These are phyloP conservation scores for Scaptomyza montana DNA, from an alignment of 1,140 invertebrate genomes.

Conservation along the genomic window DNA sequence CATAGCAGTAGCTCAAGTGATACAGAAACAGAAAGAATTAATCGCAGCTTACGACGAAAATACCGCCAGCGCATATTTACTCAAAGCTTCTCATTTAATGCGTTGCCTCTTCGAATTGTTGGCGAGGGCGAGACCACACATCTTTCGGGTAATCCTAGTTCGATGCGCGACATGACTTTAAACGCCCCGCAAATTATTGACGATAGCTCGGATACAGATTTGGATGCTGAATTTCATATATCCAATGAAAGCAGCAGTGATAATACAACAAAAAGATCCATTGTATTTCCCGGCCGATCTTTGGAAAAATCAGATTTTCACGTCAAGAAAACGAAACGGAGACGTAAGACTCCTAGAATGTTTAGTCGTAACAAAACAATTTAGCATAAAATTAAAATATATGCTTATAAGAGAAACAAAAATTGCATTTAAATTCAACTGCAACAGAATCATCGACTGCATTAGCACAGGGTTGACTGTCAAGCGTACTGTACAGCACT, in stretches of 20 bases:
- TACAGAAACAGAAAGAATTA: conserved; percentile 36
- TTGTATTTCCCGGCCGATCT: conserved; percentile 38
- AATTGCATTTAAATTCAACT: conserved; percentile 56
- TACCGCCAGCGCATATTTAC: conserved; percentile 12
- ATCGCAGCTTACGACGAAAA: conserved; percentile 47
- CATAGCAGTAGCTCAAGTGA: conserved; percentile 39
- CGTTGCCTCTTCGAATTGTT: conserved; percentile 49
- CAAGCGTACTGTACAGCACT: conserved; percentile 45
- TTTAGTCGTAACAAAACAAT: conserved; percentile 25
- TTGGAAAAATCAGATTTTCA: conserved; percentile 40
- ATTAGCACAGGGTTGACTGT: conserved; percentile 22
- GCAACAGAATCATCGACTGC: conserved; percentile 20
- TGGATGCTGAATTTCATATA: conserved; percentile 60
- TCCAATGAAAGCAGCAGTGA: conserved; percentile 67
- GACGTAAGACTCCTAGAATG: conserved; percentile 31
- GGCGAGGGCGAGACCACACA: conserved; percentile 10
- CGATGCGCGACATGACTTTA: conserved; percentile 48
- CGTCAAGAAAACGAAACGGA: conserved; percentile 41
- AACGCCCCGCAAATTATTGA: conserved; percentile 44
- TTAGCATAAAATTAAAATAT: conserved; percentile 6
- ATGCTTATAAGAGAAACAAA: conserved; percentile 13
- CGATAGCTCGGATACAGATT: conserved; percentile 54
- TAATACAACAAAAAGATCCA: conserved; percentile 27
- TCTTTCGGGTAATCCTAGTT: conserved; percentile 8
- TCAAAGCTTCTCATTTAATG: conserved; percentile 42